Conservation (phyloP, 1,140 invertebrate genomes). For the Hormaphis cornu region DNA sequence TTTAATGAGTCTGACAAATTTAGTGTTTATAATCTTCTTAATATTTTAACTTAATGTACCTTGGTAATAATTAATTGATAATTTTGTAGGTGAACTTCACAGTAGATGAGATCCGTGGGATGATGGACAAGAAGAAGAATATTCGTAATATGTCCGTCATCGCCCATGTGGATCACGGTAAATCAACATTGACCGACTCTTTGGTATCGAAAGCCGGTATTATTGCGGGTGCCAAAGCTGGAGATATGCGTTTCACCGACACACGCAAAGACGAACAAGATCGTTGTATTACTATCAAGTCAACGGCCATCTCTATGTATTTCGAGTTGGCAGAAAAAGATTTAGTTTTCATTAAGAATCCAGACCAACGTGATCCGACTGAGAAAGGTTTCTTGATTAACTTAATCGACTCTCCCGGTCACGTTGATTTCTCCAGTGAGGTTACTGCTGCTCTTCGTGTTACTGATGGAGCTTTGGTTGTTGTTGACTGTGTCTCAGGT, state of each 20-base stretch:
- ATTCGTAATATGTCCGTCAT: constrained; percentile 99
- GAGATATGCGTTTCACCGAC: constrained; percentile 98
- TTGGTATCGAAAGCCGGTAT: constrained; percentile 99
- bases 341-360: constrained; percentile 77
- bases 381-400: constrained; percentile 98
- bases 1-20: constrained; percentile 28
- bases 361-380: constrained; percentile 78
- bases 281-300: constrained; percentile 99
- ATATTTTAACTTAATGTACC: not conserved
- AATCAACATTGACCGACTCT: constrained; percentile 98
- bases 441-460: constrained; percentile 97
- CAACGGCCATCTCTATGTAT: constrained; percentile 99
- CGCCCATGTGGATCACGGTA: constrained; percentile 99
- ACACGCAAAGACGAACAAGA: constrained; percentile 99
- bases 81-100: constrained; percentile 95
- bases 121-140: constrained; percentile 99
- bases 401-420: constrained; percentile 96
- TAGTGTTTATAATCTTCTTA: not conserved
- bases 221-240: constrained; percentile 95
- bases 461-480: constrained; percentile 96
- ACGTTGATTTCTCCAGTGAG: constrained; percentile 99
- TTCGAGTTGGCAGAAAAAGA: constrained; percentile 91
- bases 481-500: constrained; percentile 99
- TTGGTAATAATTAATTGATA: not conserved
- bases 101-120: constrained; percentile 96